Evolutionary conservation across 2,113 vertebrate species (phyloP).

Genomic region (Oceanodroma tethys): DNA sequence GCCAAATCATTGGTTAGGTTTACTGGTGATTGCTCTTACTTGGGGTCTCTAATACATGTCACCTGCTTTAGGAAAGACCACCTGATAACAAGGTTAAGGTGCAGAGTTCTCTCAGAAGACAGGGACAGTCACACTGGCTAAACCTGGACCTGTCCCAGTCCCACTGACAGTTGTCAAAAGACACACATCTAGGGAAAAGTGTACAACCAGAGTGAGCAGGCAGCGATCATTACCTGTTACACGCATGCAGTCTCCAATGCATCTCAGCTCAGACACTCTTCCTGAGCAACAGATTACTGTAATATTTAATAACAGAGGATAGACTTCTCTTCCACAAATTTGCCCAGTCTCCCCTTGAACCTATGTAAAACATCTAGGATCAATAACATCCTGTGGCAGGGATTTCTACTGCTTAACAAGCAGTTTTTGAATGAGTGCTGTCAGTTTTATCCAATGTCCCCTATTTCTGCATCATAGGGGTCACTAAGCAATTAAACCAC

Average conservation of each 20-base stretch:
- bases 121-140: background rate
- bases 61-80: background rate
- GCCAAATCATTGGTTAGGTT: background rate
- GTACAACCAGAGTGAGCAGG: fast-evolving
- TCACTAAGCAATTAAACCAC: background rate
- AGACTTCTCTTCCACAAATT: background rate
- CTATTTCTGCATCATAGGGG: background rate
- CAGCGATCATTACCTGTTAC: fast-evolving
- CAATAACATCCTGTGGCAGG: background rate
- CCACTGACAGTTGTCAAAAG: background rate
- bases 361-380: background rate
- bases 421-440: background rate
- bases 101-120: background rate
- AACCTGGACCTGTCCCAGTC: background rate
- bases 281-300: background rate
- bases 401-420: background rate
- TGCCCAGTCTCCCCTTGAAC: background rate
- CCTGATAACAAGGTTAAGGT: background rate
- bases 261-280: background rate
- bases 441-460: background rate
- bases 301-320: background rate
- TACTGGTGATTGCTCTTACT: background rate
- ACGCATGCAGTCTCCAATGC: background rate
- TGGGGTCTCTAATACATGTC: background rate
- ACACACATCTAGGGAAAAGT: background rate